These are phyloP conservation scores for Drosophila fuyamai DNA, from an alignment of 1,140 invertebrate species.

Conservation along the genomic window DNA sequence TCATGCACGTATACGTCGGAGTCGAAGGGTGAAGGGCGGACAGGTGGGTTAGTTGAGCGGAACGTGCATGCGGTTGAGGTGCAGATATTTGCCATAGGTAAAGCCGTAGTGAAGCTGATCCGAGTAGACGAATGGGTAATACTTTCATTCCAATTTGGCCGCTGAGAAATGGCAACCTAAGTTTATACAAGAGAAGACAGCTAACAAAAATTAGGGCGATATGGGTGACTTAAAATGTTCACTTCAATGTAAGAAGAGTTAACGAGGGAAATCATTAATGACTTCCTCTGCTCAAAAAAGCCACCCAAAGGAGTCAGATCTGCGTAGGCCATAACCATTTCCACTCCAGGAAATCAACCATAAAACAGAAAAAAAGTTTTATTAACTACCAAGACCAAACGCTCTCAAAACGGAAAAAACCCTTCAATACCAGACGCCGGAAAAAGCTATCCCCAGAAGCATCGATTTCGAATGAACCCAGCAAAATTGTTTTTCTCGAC, in stretches of 20 bases:
- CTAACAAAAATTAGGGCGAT: background rate
- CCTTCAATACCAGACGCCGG: slow-evolving; percentile 13
- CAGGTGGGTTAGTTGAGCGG: slow-evolving; percentile 25
- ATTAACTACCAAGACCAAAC: slow-evolving; percentile 14
- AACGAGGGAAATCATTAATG: slow-evolving; percentile 40
- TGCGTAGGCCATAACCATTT: slow-evolving; percentile 20
- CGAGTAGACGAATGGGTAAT: slow-evolving; percentile 22
- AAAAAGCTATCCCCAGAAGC: slow-evolving; percentile 54
- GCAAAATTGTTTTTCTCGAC: slow-evolving; percentile 35
- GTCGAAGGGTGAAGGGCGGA: background rate
- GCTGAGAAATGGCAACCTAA: slow-evolving; percentile 12
- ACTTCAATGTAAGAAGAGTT: slow-evolving; percentile 11
- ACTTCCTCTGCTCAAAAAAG: slow-evolving; percentile 13
- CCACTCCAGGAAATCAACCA: slow-evolving; percentile 25
- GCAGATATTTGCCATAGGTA: slow-evolving; percentile 50
- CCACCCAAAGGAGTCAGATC: slow-evolving; percentile 12
- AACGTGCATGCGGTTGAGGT: slow-evolving; percentile 65
- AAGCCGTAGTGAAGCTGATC: slow-evolving; percentile 36
- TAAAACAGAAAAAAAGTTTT: slow-evolving; percentile 36
- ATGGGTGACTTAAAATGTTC: background rate
- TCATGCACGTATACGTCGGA: slow-evolving; percentile 64
- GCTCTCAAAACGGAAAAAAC: background rate
- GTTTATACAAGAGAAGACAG: background rate
- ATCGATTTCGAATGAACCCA: slow-evolving; percentile 34
- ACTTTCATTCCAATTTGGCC: slow-evolving; percentile 1